Base-by-base conservation (phyloP, 2,797 vertebrate species). In the Xenopus petersii region DNA sequence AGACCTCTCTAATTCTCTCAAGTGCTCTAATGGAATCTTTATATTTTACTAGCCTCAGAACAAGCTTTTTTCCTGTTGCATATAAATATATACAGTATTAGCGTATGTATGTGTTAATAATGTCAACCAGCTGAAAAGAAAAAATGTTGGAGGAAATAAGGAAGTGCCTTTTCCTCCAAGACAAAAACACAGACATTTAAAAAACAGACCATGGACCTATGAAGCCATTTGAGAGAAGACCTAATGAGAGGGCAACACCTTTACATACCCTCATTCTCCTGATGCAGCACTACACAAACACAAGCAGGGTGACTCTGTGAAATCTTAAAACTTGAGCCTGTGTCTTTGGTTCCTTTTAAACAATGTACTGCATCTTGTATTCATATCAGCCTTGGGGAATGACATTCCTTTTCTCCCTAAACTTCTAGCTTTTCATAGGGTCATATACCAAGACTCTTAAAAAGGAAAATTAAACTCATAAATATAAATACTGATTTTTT, bases 191-290 rank as follows among this genome's bases (percentile, higher is more conserved):
- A 30, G 26, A 30, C 26, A 30, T 30, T 2, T 30, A 30, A 30
- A 51, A 51, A 15, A 12, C 16, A 66, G 21, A 49, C 47, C 10
- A 60, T 55, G 36, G 2, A 26, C 12, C 30, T n/a, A 9, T 21
- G 10, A 47, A 21, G 4, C 70, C 47, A 13, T 58, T 55, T 12
- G 42, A 24, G 21, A 56, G 7, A 16, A n/a, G 5, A n/a, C 10
- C 12, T 55, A 63, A 64, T 70, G 10, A 46, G 55, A 75, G 13
- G 21, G n/a, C 66, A 69, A 47, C 36, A 60, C 68, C 68, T 60
- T 15, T 33, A 47, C 12, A 46, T 26, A 33, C 3, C 13, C 17
- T 69, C 17, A 10, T 60, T 9, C 11, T 42, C 3, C 2, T 10
- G 17, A 30, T 17, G 33, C 11, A 42, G 42, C 17, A 70, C 12